Conservation (phyloP, 2,888 invertebrate species). For the Clistopyga incitator region DNA sequence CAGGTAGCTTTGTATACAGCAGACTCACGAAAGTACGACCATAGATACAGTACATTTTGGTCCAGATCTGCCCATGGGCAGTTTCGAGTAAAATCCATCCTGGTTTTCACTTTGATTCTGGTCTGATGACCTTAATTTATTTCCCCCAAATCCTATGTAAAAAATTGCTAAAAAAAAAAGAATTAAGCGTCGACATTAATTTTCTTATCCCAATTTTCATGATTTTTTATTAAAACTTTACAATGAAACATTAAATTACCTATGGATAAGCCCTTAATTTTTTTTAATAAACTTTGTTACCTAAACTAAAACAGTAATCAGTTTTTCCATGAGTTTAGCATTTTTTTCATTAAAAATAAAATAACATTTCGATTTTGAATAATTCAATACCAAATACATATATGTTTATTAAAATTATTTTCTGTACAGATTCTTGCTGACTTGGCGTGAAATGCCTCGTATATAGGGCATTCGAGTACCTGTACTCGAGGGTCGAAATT, state of each 20-base stretch:
- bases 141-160: background rate
- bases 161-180: background rate
- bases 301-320: no score
- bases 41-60: constrained; percentile 13
- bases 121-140: background rate
- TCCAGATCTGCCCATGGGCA: background rate
- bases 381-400: background rate
- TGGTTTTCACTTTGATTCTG: no score
- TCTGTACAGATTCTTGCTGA: background rate
- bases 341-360: background rate
- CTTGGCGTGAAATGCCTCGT: background rate
- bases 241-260: background rate
- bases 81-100: background rate
- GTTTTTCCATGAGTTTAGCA: background rate
- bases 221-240: no score
- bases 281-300: no score
- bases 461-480: background rate
- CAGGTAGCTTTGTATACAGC: background rate
- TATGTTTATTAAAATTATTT: background rate
- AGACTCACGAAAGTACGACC: constrained; percentile 24
- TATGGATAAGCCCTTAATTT: no score
- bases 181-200: background rate
- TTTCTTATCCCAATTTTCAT: background rate
- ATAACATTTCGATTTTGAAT: background rate
- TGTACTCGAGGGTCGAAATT: constrained; percentile 6